Conservation (phyloP, 2,797 vertebrate species). For the Sternarchorhynchus goeldii region DNA sequence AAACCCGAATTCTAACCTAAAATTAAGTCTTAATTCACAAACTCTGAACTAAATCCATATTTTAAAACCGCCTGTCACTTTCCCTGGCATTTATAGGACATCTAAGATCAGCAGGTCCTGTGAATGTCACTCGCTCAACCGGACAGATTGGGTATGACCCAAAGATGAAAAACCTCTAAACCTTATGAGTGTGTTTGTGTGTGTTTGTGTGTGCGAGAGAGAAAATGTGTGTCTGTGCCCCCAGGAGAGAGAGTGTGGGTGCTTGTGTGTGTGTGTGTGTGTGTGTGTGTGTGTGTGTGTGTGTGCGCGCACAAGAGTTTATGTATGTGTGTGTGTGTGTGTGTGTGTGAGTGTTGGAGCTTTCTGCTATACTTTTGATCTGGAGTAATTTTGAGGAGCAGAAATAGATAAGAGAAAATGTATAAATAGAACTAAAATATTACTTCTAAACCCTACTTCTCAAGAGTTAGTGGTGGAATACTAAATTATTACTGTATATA, state of each 20-base stretch:
- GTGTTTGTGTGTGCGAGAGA: not conserved
- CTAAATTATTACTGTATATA: too few species aligned
- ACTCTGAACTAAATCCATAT: constrained; percentile 23
- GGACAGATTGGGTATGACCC: constrained; percentile 34
- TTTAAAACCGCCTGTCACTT: constrained; percentile 33
- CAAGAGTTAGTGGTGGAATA: too few species aligned
- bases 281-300: not conserved
- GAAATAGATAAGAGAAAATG: not conserved
- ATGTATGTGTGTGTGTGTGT: too few species aligned
- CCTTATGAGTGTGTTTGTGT: not conserved
- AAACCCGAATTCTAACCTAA: constrained; percentile 1
- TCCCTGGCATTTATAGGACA: constrained; percentile 48
- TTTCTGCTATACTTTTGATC: not conserved
- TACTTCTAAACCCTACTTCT: not conserved
- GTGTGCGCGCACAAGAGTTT: not conserved
- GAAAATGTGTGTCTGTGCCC: not conserved
- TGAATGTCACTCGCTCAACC: constrained; percentile 49
- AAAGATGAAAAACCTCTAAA: constrained; percentile 31
- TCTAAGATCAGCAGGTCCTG: constrained; percentile 49
- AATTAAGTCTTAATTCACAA: constrained; percentile 24
- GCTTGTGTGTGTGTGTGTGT: not conserved
- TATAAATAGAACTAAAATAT: not conserved
- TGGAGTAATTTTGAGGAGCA: not conserved
- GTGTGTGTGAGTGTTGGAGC: accelerated
- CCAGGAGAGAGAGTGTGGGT: not conserved